Evolutionary conservation across 1,140 invertebrate species (phyloP).

Genomic region (Nylanderia fulva): DNA sequence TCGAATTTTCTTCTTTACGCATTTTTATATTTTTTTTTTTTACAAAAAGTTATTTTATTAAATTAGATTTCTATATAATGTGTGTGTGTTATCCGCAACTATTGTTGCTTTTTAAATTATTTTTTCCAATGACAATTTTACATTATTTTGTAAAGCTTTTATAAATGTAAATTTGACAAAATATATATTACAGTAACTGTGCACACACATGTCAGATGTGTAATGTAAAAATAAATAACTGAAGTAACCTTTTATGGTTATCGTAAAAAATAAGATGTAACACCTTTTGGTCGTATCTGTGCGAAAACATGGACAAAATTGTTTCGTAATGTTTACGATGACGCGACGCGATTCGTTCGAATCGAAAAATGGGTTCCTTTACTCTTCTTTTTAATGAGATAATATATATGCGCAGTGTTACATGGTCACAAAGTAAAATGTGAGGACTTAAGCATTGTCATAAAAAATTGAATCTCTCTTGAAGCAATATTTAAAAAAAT

Average conservation of each 20-base stretch:
- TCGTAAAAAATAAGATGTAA: constrained; percentile 50
- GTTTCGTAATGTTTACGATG: constrained; percentile 52
- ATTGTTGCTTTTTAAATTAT: not conserved
- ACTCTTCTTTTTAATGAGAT: constrained; percentile 57
- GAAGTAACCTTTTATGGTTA: constrained; percentile 22
- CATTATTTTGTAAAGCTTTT: not conserved
- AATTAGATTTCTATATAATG: constrained; percentile 2
- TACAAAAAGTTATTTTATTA: not conserved
- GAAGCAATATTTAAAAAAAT: not conserved
- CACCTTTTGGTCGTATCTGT: constrained; percentile 22
- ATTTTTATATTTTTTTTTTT: not conserved
- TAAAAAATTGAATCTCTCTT: constrained; percentile 34
- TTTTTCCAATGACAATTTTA: not conserved
- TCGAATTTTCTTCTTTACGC: not conserved
- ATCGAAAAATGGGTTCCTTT: constrained; percentile 25
- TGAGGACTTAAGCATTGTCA: constrained; percentile 34
- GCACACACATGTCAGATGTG: not conserved
- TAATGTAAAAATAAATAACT: constrained; percentile 33
- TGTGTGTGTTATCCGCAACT: not conserved
- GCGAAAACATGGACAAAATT: constrained; percentile 19
- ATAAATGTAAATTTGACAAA: constrained; percentile 8
- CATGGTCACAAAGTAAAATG: constrained; percentile 16
- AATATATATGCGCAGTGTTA: constrained; percentile 62
- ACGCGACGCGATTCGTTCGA: constrained; percentile 21
- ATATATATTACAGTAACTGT: not conserved